Percentiles rank a stretch among this genome's conserved stretches.
Evolutionary conservation across 2,888 invertebrate species (phyloP).

Genomic region (Aricia artaxerxes): DNA sequence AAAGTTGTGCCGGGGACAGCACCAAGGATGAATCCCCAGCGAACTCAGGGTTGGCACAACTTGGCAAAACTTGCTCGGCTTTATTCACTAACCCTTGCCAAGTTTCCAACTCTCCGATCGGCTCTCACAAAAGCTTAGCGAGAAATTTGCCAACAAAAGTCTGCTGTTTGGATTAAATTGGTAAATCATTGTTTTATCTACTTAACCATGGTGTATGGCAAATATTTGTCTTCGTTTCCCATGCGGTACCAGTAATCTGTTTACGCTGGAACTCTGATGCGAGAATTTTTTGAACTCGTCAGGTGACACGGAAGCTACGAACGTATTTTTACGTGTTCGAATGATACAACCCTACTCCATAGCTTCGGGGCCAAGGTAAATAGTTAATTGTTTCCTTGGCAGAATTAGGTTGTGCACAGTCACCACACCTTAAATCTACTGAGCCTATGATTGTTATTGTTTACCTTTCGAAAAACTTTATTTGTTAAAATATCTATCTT

Average conservation of each 20-base stretch:
- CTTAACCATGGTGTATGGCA: neutral
- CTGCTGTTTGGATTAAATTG: slow-evolving; percentile 45
- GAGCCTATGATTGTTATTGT: neutral
- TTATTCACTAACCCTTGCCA: slow-evolving; percentile 50
- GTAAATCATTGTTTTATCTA: slow-evolving; percentile 33
- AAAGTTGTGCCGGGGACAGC: slow-evolving; percentile 63
- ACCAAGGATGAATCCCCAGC: slow-evolving; percentile 44
- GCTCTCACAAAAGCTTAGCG: slow-evolving; percentile 63
- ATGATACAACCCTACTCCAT: neutral
- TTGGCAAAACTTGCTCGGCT: slow-evolving; percentile 56
- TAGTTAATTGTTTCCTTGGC: neutral
- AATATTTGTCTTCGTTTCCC: neutral
- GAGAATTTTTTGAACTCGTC: neutral
- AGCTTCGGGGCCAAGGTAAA: slow-evolving; percentile 7
- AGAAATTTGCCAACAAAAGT: slow-evolving; percentile 68
- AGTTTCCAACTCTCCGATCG: slow-evolving; percentile 59
- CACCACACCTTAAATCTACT: neutral
- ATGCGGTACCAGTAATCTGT: neutral
- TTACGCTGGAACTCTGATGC: neutral
- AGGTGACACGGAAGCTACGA: neutral
- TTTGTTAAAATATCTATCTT: neutral
- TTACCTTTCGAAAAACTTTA: neutral
- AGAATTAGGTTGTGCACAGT: neutral
- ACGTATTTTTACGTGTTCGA: neutral
- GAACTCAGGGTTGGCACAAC: slow-evolving; percentile 41